Conservation (phyloP, 2,797 vertebrate genomes). For the Brachyalestes nurse region DNA sequence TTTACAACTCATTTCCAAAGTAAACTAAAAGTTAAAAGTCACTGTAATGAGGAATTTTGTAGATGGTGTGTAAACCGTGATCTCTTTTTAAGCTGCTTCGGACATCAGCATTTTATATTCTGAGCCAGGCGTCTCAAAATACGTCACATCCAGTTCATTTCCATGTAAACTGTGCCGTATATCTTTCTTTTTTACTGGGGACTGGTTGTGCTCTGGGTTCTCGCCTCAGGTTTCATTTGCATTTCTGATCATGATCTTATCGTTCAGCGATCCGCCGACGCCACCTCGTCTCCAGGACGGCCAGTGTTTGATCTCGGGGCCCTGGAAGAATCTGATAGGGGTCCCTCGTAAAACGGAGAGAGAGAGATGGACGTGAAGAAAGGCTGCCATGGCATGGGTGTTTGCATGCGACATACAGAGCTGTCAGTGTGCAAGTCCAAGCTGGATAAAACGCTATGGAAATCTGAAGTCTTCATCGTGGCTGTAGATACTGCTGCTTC, state of each 20-base stretch:
- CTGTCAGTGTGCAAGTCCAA: constrained; percentile 52
- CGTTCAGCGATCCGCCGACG: constrained; percentile 55
- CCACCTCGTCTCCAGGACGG: constrained; percentile 45
- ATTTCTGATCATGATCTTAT: constrained; percentile 66
- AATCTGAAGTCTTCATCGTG: constrained; percentile 46
- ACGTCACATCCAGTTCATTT: constrained; percentile 26
- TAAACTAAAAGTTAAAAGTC: neutral
- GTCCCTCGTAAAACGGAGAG: constrained; percentile 52
- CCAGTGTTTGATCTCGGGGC: constrained; percentile 48
- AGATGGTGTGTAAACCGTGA: neutral
- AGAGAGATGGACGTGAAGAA: constrained; percentile 39
- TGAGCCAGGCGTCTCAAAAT: constrained; percentile 36
- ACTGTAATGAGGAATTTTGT: neutral
- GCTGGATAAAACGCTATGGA: constrained; percentile 39
- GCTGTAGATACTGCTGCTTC: constrained; percentile 5
- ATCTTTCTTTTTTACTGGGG: constrained; percentile 35
- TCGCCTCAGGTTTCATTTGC: constrained; percentile 64
- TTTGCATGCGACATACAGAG: constrained; percentile 55
- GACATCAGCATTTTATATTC: neutral
- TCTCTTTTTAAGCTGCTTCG: neutral
- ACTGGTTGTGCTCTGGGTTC: constrained; percentile 37
- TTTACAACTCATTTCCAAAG: neutral
- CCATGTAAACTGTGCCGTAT: constrained; percentile 16
- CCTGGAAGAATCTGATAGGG: constrained; percentile 61
- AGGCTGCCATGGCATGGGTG: constrained; percentile 46